Conservation (phyloP, 2,113 vertebrate species). For the Pterophyllum scalare region DNA sequence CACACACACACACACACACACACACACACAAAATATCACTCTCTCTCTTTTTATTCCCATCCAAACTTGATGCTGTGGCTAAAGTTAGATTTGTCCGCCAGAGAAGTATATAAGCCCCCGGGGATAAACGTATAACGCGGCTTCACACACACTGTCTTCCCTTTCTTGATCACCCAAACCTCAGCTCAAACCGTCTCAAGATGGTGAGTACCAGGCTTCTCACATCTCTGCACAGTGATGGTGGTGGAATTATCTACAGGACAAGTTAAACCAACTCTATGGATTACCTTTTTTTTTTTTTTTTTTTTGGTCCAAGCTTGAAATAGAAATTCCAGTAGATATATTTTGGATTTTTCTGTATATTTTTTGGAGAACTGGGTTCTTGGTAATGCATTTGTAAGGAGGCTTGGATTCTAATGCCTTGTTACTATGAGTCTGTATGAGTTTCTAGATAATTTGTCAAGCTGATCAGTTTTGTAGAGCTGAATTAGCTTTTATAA, state of each 20-base stretch:
- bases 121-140: conserved; percentile 65
- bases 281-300: conserved; percentile 57
- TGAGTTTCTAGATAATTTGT: background rate
- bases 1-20: too few relatives aligned
- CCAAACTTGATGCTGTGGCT: conserved; percentile 83
- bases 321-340: conserved; percentile 13
- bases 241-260: conserved; percentile 42
- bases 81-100: conserved; percentile 77
- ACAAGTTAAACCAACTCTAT: background rate
- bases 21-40: conserved; percentile 4
- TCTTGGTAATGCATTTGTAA: conserved; percentile 11
- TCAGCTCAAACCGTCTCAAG: conserved; percentile 75
- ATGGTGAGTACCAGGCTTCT: conserved; percentile 82
- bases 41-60: conserved; percentile 63
- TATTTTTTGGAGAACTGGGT: background rate
- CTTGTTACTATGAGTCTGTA: background rate
- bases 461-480: background rate
- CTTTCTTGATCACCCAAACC: conserved; percentile 77
- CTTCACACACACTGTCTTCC: conserved; percentile 79
- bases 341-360: background rate
- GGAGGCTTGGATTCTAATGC: background rate
- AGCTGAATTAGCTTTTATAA: background rate
- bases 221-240: conserved; percentile 36
- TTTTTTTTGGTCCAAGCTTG: background rate
- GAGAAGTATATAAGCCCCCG: conserved; percentile 79